Percentiles rank a stretch among this genome's conserved stretches.
Evolutionary conservation across 2,113 vertebrate genomes (phyloP).

Genomic region (Lophochroa leadbeateri): DNA sequence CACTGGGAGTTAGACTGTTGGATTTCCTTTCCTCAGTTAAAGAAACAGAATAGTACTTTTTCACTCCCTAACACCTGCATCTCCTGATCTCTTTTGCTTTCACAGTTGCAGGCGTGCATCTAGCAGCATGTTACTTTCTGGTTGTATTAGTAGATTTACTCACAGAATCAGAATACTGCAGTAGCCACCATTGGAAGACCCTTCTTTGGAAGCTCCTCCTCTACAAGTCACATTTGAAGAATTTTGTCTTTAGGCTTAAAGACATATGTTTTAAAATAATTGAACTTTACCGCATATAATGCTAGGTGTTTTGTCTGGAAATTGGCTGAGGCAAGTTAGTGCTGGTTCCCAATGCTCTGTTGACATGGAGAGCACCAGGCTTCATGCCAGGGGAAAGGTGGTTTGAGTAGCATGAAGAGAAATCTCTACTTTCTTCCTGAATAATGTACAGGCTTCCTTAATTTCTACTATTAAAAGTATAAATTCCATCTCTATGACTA

Average conservation of each 20-base stretch:
- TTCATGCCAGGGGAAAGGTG: not conserved
- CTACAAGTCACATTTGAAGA: not conserved
- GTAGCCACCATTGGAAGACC: not conserved
- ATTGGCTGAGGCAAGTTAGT: not conserved
- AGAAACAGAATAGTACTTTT: constrained; percentile 4
- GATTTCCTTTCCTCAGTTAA: constrained; percentile 14
- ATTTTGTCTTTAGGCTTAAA: not conserved
- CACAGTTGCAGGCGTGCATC: rapidly evolving
- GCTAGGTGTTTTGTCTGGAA: not conserved
- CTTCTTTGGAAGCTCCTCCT: not conserved
- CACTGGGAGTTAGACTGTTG: not conserved
- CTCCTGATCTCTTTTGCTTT: not conserved
- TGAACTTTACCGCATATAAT: not conserved
- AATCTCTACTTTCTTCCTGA: not conserved
- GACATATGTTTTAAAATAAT: not conserved
- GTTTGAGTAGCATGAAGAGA: not conserved
- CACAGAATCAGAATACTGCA: not conserved
- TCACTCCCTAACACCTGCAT: not conserved
- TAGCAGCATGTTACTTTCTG: not conserved
- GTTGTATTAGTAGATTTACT: not conserved
- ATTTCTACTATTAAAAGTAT: not conserved
- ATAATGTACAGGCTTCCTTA: not conserved
- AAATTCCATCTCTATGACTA: not conserved
- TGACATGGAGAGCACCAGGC: not conserved
- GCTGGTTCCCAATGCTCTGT: not conserved